Percentiles rank a stretch among this genome's conserved stretches.
Evolutionary conservation across 2,888 invertebrate genomes (phyloP).

Genomic region (Epirrhoe tristata): DNA sequence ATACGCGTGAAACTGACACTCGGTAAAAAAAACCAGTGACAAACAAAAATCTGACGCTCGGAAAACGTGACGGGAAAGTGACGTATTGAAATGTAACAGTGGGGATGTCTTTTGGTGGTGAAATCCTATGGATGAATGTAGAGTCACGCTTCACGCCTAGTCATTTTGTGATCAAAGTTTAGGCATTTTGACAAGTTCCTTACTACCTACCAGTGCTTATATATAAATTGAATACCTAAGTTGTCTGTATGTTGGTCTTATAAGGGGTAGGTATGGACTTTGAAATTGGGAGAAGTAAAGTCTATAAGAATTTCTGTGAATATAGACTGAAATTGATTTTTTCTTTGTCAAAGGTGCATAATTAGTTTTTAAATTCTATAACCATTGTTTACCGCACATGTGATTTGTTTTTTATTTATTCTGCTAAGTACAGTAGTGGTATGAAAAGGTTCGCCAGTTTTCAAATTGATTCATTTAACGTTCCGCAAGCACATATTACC

Average conservation of each 20-base stretch:
- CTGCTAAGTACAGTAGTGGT: too few relatives aligned
- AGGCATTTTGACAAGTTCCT: conserved; percentile 29
- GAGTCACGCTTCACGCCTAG: conserved; percentile 40
- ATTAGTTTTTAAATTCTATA: conserved; percentile 1
- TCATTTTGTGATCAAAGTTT: conserved; percentile 37
- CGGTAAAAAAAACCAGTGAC: background rate
- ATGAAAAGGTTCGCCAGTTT: too few relatives aligned
- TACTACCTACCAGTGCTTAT: conserved; percentile 22
- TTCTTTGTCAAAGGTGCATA: conserved; percentile 14
- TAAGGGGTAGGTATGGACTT: conserved; percentile 14
- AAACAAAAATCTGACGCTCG: background rate
- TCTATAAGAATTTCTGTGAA: conserved; percentile 13
- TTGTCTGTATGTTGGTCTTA: conserved; percentile 7
- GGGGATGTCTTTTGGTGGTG: too few relatives aligned
- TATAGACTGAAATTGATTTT: conserved; percentile 34
- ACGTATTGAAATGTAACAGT: background rate
- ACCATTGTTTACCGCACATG: conserved; percentile 21
- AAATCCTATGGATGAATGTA: background rate
- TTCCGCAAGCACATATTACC: too few relatives aligned
- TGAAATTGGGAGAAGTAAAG: conserved; percentile 11
- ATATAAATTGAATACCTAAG: too few relatives aligned
- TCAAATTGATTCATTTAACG: too few relatives aligned
- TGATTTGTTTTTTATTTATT: conserved; percentile 29
- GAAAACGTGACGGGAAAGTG: background rate
- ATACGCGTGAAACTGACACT: background rate